Evolutionary conservation across 37 sponge, comb jelly and placozoan species (phyloP), one percentile per base, ranked within the genome.

Genomic region (Oopsacas minuta): DNA sequence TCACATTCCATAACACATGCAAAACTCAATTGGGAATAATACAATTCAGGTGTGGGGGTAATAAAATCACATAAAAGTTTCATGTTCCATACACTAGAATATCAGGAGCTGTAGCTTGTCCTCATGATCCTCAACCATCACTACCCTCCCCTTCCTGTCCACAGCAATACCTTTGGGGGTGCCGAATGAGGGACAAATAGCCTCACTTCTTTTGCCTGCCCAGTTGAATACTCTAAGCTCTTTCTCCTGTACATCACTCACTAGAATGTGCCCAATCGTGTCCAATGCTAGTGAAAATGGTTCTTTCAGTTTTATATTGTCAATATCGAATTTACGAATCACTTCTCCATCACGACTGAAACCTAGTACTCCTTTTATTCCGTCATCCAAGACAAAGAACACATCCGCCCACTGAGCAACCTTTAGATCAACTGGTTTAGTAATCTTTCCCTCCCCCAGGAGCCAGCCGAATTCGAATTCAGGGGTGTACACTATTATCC

Each of bases 51-150:
- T n/a, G n/a, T n/a, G n/a, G n/a, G n/a, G n/a, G n/a, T n/a, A n/a
- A n/a, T n/a, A n/a, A n/a, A n/a, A n/a, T n/a, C n/a, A n/a, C n/a
- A n/a, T n/a, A n/a, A n/a, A n/a, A n/a, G n/a, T n/a, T n/a, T n/a
- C n/a, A n/a, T n/a, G n/a, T n/a, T n/a, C n/a, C n/a, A 42, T 42
- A 8, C 15, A 42, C 28, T n/a, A 61, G 75, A 61, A 61, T 3
- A 61, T 61, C 7, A 61, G 75, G 7, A 61, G 3, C 75, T 61
- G 75, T 12, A 61, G 75, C 22, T 61, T 61, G 22, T 61, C 75
- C 22, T 61, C 75, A n/a, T 61, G 75, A 61, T 61, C 75, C 75
- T 61, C 75, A 25, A 34, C 75, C 75, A 61, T 61, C 75, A 61
- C 75, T 10, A 61, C 75, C 75, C 75, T 61, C 22, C 75, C 75